phyloP scores from a whole-genome alignment of 2,113 vertebrate genomes.

The Pandion haliaetus region DNA sequence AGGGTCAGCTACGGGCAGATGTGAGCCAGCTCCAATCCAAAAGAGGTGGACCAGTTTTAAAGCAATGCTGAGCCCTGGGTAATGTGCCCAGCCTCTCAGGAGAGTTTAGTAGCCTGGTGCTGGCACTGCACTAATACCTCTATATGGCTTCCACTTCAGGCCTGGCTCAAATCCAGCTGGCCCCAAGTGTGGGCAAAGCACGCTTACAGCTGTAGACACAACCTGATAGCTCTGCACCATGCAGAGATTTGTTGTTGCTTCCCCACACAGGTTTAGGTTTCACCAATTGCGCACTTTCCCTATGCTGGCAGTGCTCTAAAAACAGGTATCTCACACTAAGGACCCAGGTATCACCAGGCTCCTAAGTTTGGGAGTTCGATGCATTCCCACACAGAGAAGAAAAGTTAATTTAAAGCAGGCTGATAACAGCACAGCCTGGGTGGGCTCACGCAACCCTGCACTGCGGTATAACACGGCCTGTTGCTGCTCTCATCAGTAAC shows the following conservation, averaged over 20 bases:
- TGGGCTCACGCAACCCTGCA: not conserved
- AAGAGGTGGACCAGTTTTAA: not conserved
- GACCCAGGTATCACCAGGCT: not conserved
- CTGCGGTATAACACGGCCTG: fast-evolving
- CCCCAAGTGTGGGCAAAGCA: not conserved
- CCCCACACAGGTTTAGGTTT: not conserved
- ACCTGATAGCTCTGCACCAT: not conserved
- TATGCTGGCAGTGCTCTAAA: not conserved
- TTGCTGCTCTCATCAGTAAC: too few species aligned
- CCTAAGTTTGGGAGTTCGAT: not conserved
- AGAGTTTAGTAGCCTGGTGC: not conserved
- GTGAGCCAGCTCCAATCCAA: not conserved
- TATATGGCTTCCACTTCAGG: not conserved
- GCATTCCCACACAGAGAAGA: not conserved
- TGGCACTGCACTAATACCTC: not conserved
- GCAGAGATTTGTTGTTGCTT: not conserved
- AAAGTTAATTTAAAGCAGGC: not conserved
- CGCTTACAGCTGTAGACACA: not conserved
- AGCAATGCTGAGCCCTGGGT: not conserved
- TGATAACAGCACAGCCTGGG: not conserved
- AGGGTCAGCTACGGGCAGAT: not conserved
- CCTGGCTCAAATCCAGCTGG: not conserved
- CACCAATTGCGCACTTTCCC: fast-evolving
- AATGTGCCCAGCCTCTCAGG: not conserved
- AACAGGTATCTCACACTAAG: fast-evolving